These are phyloP conservation scores for Notocelia uddmanniana DNA, from an alignment of 2,888 invertebrate species.

Conservation along the genomic window DNA sequence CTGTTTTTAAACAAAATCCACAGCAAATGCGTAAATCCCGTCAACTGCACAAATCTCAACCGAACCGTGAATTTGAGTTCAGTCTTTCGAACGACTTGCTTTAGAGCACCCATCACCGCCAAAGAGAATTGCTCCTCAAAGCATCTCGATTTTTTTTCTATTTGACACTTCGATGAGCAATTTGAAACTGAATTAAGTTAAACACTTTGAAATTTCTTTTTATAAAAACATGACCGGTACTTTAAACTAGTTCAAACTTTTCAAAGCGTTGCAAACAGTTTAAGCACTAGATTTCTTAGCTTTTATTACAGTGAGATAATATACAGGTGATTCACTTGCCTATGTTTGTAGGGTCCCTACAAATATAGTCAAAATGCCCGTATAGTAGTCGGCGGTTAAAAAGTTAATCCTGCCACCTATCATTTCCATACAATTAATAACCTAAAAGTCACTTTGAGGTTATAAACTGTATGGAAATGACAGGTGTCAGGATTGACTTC, in stretches of 20 bases:
- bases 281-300: too few relatives aligned
- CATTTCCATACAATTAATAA: too few relatives aligned
- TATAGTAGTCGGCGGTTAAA: too few relatives aligned
- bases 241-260: neutral
- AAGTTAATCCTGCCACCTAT: too few relatives aligned
- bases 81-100: constrained; percentile 15
- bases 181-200: constrained; percentile 13
- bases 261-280: too few relatives aligned
- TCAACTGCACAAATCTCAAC: constrained; percentile 22
- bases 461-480: too few relatives aligned
- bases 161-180: constrained; percentile 21
- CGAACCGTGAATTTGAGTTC: constrained; percentile 16
- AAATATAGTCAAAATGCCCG: too few relatives aligned
- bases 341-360: too few relatives aligned
- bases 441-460: too few relatives aligned
- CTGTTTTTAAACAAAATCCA: neutral
- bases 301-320: too few relatives aligned
- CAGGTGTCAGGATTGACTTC: too few relatives aligned
- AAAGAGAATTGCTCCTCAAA: constrained; percentile 13
- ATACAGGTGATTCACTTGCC: too few relatives aligned
- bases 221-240: neutral
- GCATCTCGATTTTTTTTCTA: constrained; percentile 20
- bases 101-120: constrained; percentile 9
- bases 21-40: constrained; percentile 22
- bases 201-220: constrained; percentile 14